These are phyloP conservation scores for Colistium nudipinnis DNA, from an alignment of 2,113 vertebrate species.

Conservation along the genomic window DNA sequence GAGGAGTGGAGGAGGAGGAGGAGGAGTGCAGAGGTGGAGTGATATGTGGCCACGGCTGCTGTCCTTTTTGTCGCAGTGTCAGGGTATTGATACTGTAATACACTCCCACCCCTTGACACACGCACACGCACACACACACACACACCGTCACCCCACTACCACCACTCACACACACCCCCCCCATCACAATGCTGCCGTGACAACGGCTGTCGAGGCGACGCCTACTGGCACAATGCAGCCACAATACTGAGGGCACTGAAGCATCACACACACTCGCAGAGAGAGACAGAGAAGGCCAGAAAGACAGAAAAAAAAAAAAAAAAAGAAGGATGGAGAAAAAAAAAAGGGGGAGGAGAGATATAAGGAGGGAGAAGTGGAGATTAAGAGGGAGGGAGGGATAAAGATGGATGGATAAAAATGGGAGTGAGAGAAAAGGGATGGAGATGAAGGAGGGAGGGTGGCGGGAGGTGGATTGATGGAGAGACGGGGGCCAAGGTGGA, in stretches of 20 bases:
- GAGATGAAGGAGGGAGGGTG: not conserved
- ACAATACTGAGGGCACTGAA: conserved; percentile 83
- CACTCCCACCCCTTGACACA: conserved; percentile 51
- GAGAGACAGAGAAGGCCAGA: conserved; percentile 54
- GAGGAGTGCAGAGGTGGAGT: conserved; percentile 81
- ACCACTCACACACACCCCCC: conserved; percentile 25
- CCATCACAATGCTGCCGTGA: conserved; percentile 81
- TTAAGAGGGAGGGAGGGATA: conserved; percentile 6
- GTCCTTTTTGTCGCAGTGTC: conserved; percentile 87
- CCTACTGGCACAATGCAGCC: conserved; percentile 83
- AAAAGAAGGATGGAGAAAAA: conserved; percentile 17
- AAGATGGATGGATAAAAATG: not conserved
- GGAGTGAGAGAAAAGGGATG: not conserved
- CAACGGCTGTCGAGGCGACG: conserved; percentile 81
- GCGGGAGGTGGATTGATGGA: not conserved
- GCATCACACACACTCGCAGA: conserved; percentile 73
- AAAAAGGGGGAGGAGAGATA: conserved; percentile 24
- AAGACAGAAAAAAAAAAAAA: conserved; percentile 21
- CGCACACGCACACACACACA: conserved; percentile 24
- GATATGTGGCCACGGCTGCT: conserved; percentile 81
- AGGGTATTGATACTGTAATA: conserved; percentile 86
- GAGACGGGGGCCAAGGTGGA: not conserved
- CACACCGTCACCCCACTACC: conserved; percentile 21
- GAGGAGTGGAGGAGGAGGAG: conserved; percentile 47
- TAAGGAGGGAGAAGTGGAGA: conserved; percentile 23